These are phyloP conservation scores for Glaucopsyche alexis DNA, from an alignment of 2,888 invertebrate genomes.

Conservation along the genomic window DNA sequence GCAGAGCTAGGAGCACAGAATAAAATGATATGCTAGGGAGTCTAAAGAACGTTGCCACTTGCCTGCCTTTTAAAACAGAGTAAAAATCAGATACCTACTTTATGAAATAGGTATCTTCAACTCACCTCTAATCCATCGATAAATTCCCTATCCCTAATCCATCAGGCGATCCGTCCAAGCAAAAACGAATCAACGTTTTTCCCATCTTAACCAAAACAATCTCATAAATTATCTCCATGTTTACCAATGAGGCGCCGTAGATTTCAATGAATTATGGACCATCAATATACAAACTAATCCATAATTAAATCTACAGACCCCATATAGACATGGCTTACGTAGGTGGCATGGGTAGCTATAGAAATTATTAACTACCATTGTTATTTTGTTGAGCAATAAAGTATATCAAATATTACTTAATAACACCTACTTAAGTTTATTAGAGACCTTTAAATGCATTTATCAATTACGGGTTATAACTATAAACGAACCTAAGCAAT, in stretches of 20 bases:
- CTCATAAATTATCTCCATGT: not conserved
- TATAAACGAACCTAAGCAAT: too few relatives aligned
- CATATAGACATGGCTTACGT: not conserved
- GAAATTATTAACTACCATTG: conserved; percentile 2
- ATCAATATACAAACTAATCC: not conserved
- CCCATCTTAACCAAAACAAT: not conserved
- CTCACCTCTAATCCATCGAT: too few relatives aligned
- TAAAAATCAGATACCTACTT: too few relatives aligned
- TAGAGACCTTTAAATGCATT: not conserved
- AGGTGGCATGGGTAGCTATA: not conserved
- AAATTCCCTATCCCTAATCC: not conserved
- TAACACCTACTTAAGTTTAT: not conserved
- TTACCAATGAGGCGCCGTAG: not conserved
- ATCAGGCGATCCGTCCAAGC: not conserved
- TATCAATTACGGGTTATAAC: too few relatives aligned
- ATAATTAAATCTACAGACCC: conserved; percentile 15
- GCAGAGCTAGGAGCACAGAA: too few relatives aligned
- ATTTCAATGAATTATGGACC: not conserved
- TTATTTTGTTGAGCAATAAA: conserved; percentile 6
- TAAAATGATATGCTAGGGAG: too few relatives aligned
- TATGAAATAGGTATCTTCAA: too few relatives aligned
- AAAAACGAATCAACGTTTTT: too few relatives aligned
- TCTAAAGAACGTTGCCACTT: too few relatives aligned
- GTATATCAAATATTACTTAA: not conserved
- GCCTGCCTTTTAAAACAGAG: too few relatives aligned